A percentile compares a stretch with the other conserved stretches of the same genome.
Evolutionary conservation across 2,113 vertebrate genomes (phyloP).

Genomic region (Sebastes schlegelii): DNA sequence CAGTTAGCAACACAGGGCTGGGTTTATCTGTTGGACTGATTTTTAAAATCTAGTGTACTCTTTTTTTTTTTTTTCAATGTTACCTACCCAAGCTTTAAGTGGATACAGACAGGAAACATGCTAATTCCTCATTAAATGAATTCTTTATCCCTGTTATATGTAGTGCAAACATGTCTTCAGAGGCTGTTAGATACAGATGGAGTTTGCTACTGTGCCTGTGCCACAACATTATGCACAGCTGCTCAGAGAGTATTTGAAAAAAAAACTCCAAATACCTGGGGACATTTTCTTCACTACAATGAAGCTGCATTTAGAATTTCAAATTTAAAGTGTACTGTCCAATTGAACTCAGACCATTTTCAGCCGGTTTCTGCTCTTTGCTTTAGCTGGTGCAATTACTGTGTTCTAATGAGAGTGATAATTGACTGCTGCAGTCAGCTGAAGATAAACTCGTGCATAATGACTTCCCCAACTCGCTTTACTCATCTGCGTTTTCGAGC

Average conservation of each 20-base stretch:
- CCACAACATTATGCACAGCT: neutral
- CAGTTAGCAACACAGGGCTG: neutral
- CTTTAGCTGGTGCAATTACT: slow-evolving; percentile 33
- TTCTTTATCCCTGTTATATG: neutral
- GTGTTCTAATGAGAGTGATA: slow-evolving; percentile 68
- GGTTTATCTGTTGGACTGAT: neutral
- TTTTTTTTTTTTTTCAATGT: neutral
- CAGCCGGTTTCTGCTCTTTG: slow-evolving; percentile 16
- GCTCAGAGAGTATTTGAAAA: slow-evolving; percentile 6
- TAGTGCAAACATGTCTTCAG: neutral
- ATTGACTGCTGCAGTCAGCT: slow-evolving; percentile 69
- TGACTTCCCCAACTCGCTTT: slow-evolving; percentile 39
- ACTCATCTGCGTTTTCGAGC: slow-evolving; percentile 35
- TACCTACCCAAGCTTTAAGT: neutral
- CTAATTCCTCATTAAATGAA: neutral
- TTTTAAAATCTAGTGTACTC: neutral
- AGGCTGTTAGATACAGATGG: neutral
- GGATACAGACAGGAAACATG: neutral
- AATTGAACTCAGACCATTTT: slow-evolving; percentile 33
- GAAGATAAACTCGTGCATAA: slow-evolving; percentile 61
- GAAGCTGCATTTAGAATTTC: slow-evolving; percentile 40
- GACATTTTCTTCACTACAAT: slow-evolving; percentile 29
- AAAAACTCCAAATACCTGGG: slow-evolving; percentile 21
- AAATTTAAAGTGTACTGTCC: slow-evolving; percentile 41
- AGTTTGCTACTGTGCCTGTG: neutral